Conservation (phyloP, 1,140 invertebrate genomes). For the Drosophila micromelanica region DNA sequence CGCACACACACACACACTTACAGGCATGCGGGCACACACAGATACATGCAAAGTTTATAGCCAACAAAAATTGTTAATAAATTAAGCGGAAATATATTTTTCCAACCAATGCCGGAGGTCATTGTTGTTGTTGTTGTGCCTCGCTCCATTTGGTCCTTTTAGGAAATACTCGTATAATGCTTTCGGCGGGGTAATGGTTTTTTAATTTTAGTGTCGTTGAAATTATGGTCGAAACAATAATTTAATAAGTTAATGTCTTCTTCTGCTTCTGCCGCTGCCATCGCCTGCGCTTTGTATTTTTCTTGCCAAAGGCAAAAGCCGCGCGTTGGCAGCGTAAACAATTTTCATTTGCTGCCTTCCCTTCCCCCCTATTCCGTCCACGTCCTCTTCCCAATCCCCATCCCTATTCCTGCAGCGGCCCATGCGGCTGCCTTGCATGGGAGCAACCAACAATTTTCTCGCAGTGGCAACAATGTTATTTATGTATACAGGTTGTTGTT, state of each 20-base stretch:
- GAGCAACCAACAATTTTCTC: constrained; percentile 38
- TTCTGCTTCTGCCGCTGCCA: constrained; percentile 21
- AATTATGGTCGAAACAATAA: constrained; percentile 81
- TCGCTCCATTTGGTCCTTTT: constrained; percentile 67
- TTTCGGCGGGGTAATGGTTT: constrained; percentile 72
- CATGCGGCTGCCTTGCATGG: background rate
- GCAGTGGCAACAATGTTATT: constrained; percentile 72
- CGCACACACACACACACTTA: constrained; percentile 19
- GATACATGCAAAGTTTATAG: constrained; percentile 70
- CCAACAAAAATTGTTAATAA: constrained; percentile 83
- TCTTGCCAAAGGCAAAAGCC: constrained; percentile 36
- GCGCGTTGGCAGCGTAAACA: constrained; percentile 63
- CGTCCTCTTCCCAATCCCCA: too few species aligned
- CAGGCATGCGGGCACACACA: constrained; percentile 19
- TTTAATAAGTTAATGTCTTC: constrained; percentile 81
- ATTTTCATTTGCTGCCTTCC: constrained; percentile 61
- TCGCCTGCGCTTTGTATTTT: constrained; percentile 4
- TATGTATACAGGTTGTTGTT: constrained; percentile 57
- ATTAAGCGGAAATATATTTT: constrained; percentile 84
- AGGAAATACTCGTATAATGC: constrained; percentile 40
- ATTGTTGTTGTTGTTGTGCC: constrained; percentile 8
- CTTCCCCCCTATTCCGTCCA: background rate
- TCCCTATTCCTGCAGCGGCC: too few species aligned
- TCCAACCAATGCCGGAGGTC: constrained; percentile 40
- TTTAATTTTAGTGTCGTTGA: constrained; percentile 83